phyloP scores from a whole-genome alignment of 2,113 vertebrate genomes.

The Ahaetulla prasina region DNA sequence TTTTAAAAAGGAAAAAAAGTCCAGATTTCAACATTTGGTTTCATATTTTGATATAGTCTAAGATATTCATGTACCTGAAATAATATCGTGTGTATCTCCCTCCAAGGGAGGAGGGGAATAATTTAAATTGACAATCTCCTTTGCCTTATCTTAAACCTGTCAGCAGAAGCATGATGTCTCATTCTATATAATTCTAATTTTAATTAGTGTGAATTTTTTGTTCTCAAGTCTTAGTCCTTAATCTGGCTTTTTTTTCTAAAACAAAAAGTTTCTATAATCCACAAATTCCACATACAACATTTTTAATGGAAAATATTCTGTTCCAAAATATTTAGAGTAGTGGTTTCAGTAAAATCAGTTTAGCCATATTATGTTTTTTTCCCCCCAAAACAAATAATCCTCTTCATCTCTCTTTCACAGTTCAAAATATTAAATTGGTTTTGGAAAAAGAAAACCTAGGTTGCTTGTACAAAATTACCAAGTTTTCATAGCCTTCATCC shows the following conservation, averaged over 20 bases:
- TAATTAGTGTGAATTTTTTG: neutral
- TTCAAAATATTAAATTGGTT: conserved; percentile 57
- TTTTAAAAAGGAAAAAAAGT: neutral
- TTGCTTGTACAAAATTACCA: conserved; percentile 38
- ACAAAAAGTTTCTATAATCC: neutral
- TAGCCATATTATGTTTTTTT: conserved; percentile 21
- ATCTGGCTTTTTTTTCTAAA: neutral
- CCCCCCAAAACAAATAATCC: neutral
- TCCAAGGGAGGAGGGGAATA: too few relatives aligned
- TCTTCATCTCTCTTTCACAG: conserved; percentile 3
- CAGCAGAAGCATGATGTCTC: neutral
- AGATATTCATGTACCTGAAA: neutral
- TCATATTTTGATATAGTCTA: neutral
- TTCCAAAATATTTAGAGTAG: conserved; percentile 6
- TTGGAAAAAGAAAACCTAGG: conserved; percentile 50
- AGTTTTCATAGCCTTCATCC: conserved; percentile 27
- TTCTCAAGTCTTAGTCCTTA: neutral
- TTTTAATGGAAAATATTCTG: conserved; percentile 25
- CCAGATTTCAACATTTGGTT: neutral
- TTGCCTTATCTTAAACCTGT: neutral
- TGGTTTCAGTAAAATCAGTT: conserved; percentile 37
- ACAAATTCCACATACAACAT: conserved; percentile 1
- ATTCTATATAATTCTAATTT: neutral
- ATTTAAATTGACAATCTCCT: neutral
- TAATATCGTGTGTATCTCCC: too few relatives aligned